Evolutionary conservation across 37 sponge, comb jelly and placozoan genomes (phyloP), one percentile per base, ranked within the genome.

Genomic region (Theonella swinhoei): DNA sequence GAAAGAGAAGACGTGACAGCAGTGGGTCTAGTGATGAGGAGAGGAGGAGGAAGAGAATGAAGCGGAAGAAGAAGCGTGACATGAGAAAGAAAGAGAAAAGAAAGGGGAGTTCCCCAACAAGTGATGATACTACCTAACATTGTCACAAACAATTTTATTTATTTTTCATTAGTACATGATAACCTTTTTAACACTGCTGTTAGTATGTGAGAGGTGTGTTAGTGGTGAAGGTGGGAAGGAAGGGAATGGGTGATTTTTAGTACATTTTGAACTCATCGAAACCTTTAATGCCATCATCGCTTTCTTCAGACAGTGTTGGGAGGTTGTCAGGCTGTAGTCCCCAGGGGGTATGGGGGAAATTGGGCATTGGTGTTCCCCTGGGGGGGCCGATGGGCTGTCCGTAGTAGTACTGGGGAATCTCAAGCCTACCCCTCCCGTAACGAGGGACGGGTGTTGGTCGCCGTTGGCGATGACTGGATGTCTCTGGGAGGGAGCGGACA

Each of bases 211-310:
- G 36, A 30, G 35, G 34, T 70, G 20, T 11, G n/a, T 5, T 2
- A 5, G 32, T 3, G 70, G 33, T 36, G 34, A 36, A 79, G 39
- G 37, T 64, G 24, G 30, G n/a, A 59, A 32, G 29, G 28, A 47
- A 61, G 5, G 2, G 33, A 32, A 47, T 54, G 9, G 7, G 54
- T 47, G 54, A 14, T 14, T 14, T 47, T 87, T 63, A 88, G 61
- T 88, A 88, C 83, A 88, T 60, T 64, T 74, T 76, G 62, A 88
- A 88, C 25, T 54, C 62, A 43, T 88, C 88, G 81, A 88, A 88
- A n/a, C 88, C 88, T 76, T 77, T 88, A 25, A 88, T 82, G 36
- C 72, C 68, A 31, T 42, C 62, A 30, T 41, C 78, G 0, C 42
- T 62, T 11, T 80, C 68, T 1, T 65, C 75, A 24, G 29, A 23